Base-by-base conservation (phyloP, 2,888 invertebrate genomes). In the Drosophila maculinotata region DNA sequence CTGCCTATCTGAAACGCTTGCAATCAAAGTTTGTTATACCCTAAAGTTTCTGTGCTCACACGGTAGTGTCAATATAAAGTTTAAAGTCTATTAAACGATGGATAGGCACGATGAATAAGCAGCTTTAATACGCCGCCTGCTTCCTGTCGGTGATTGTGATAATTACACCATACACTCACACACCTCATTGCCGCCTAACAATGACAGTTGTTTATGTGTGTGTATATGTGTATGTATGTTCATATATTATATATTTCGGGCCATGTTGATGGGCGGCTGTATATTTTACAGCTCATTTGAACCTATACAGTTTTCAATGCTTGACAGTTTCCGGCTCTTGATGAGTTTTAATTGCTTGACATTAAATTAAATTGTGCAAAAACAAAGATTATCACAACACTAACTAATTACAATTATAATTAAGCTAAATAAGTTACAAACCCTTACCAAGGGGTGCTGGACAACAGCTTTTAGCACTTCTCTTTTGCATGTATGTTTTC, bases 81-180 rank as follows among this genome's bases (percentile, higher is more conserved):
- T 84, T 78, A 81, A 87, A 81, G 85, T 65, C 58, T 60, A 59
- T 86, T 67, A 63, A 67, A 65, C 64, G 66, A 67, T 63, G 66
- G 54, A 53, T 58, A 56, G 77, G 41, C 86, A 80, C 86, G 79
- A 54, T 42, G 36, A 15, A 20, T 23, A 26, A 81, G 75, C 72
- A 42, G 76, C 63, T 71, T 79, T 82, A 69, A 82, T 67, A 23
- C 62, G 53, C 47, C 48, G 42, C 31, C 42, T 68, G 76, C 31
- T 63, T 51, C 30, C 76, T 31, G 67, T 62, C 47, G 35, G 35
- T 33, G 33, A 7, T 41, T 51, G 44, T 57, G 65, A 72, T 76
- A 84, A 78, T 81, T 76, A 65, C 64, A 47, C 33, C 31, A 20
- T n/a, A n/a, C 33, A 64, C 56, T 10, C 36, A 20, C 44, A 25